Evolutionary conservation across 2,888 invertebrate species (phyloP), one percentile per base, ranked within the genome.

Genomic region (Fragum sueziense): DNA sequence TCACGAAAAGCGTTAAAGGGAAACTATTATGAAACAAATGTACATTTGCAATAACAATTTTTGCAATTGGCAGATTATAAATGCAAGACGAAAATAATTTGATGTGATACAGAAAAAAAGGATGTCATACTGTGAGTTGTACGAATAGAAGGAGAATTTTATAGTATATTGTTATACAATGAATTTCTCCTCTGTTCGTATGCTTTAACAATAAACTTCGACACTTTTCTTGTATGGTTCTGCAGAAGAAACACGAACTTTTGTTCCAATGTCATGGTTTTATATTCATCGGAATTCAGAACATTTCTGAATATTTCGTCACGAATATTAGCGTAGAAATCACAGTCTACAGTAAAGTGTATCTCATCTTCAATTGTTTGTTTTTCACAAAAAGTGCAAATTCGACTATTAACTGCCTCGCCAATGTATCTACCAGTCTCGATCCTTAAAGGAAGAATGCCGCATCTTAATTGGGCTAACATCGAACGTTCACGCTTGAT

Each of bases 401-500:
- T 29, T 68, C 78, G 73, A 14, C 52, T 57, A 4, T 77, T 62
- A 17, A 73, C 11, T 20, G 57, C 17, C 41, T 78, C 74, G 22
- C 67, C 70, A 31, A 70, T n/a, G 54, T 74, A 74, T 9, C 78
- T 37, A 2, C 74, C 78, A 33, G 74, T 78, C 29, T 74, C 70
- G 11, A 78, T 57, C n/a, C 70, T 29, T 14, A 78, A 47, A 4
- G 78, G 78, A 4, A 73, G 41, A 34, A 78, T 70, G 2, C 70
- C 70, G 47, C 73, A 69, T 69, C 77, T 57, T n/a, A 77, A 51
- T 37, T 77, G 77, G 31, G 52, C 51, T 31, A 52, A 37, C 25
- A 70, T 22, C 6, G 76, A 70, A 4, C 76, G 31, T 41, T 76
- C 70, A 22, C 54, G 27, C 29, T 25, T 68, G 6, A 11, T 14